Percentiles rank a stretch among this genome's conserved stretches.
phyloP scores from a whole-genome alignment of 2,888 invertebrate genomes.

The Heliconius ethilla region DNA sequence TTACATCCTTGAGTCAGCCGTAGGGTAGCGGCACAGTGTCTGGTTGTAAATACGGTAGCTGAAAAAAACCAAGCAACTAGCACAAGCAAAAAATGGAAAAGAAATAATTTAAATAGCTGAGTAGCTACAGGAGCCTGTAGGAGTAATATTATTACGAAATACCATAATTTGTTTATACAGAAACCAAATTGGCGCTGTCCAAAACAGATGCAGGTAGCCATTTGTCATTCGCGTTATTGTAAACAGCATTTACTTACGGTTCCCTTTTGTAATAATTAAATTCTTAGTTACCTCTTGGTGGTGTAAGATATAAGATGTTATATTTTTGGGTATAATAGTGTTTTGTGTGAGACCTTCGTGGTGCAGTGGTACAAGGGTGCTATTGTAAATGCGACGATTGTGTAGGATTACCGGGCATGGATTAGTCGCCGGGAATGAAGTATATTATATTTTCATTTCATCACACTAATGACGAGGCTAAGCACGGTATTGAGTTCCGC shows the following conservation, averaged over 20 bases:
- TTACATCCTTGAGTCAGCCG: neutral
- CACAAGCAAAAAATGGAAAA: neutral
- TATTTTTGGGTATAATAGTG: neutral
- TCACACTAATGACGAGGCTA: no score
- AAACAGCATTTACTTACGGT: slow-evolving; percentile 58
- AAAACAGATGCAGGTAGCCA: slow-evolving; percentile 40
- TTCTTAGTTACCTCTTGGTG: slow-evolving; percentile 54
- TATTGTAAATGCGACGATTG: no score
- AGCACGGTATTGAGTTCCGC: no score
- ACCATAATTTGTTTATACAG: slow-evolving; percentile 8
- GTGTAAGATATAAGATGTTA: slow-evolving; percentile 31
- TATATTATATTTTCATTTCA: no score
- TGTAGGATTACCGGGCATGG: no score
- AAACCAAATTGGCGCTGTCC: slow-evolving; percentile 36
- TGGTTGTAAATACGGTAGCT: neutral
- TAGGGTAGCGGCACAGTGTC: no score
- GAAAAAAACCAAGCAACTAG: no score
- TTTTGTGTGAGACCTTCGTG: no score
- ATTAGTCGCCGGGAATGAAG: no score
- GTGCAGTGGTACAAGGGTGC: no score
- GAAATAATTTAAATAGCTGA: neutral
- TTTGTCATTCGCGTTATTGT: slow-evolving; percentile 53
- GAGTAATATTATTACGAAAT: no score
- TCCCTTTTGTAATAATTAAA: slow-evolving; percentile 69
- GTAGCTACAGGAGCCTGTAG: no score